Conservation (phyloP, 2,797 vertebrate genomes). For the Enteromius argenteus region DNA sequence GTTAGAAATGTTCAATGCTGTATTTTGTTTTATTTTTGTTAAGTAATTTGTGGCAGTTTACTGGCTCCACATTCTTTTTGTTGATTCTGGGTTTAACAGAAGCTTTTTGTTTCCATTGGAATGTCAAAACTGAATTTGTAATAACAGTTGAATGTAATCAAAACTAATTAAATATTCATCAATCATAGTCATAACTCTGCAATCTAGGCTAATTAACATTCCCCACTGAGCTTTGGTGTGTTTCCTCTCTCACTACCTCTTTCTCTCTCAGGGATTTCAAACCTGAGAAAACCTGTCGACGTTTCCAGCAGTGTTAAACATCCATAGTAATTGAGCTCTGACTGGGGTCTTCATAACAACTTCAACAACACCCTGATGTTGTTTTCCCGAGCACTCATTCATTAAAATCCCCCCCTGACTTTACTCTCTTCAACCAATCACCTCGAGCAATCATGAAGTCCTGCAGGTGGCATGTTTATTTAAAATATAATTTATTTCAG, state of each 20-base stretch:
- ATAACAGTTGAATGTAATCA: constrained; percentile 43
- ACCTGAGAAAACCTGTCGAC: background rate
- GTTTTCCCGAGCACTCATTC: constrained; percentile 43
- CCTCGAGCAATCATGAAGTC: constrained; percentile 25
- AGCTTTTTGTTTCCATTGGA: constrained; percentile 17
- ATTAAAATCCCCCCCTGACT: constrained; percentile 45
- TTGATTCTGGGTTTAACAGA: background rate
- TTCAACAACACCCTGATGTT: constrained; percentile 29
- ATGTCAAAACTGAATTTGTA: constrained; percentile 31
- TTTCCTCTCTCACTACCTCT: constrained; percentile 10
- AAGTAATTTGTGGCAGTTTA: constrained; percentile 2
- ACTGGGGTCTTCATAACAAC: constrained; percentile 26
- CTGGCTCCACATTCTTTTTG: constrained; percentile 4
- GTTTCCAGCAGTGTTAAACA: constrained; percentile 26
- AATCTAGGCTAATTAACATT: constrained; percentile 51
- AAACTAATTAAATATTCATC: constrained; percentile 47
- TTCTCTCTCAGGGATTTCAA: constrained; percentile 14
- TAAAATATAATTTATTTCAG: constrained; percentile 69
- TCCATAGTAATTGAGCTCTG: constrained; percentile 9
- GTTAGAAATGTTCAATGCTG: background rate
- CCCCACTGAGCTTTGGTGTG: constrained; percentile 3
- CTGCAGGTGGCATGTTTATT: constrained; percentile 47
- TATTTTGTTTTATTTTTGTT: background rate
- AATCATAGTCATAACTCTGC: constrained; percentile 22
- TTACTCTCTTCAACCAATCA: constrained; percentile 30